Conservation (phyloP, 2,113 vertebrate genomes). For the Heterotis niloticus region DNA sequence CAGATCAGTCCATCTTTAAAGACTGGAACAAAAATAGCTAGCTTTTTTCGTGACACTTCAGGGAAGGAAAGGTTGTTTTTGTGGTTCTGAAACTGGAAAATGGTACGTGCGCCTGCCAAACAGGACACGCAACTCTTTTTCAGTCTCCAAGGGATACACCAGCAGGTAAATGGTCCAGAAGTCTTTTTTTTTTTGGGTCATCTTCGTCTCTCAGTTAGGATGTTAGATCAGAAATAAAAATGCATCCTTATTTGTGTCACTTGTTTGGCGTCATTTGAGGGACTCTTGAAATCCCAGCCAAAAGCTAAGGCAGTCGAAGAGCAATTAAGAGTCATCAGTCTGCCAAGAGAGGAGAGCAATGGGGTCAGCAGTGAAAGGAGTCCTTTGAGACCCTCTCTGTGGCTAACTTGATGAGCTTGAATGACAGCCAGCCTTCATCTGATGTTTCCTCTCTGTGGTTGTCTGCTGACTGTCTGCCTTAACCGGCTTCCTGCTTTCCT, state of each 20-base stretch:
- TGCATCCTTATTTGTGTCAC: not conserved
- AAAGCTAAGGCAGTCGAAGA: conserved; percentile 36
- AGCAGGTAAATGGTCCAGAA: too few species aligned
- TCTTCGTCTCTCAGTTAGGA: not conserved
- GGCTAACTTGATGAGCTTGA: conserved; percentile 1
- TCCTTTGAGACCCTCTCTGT: not conserved
- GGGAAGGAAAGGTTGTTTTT: not conserved
- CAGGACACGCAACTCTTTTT: not conserved
- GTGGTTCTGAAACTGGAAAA: not conserved
- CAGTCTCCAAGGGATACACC: too few species aligned
- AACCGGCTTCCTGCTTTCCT: not conserved
- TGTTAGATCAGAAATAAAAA: conserved; percentile 25
- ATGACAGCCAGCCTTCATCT: not conserved
- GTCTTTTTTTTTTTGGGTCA: too few species aligned
- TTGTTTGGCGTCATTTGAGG: conserved; percentile 36
- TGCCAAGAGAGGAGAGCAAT: conserved; percentile 32
- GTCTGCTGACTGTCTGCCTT: not conserved
- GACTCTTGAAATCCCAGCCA: conserved; percentile 45
- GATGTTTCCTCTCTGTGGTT: not conserved
- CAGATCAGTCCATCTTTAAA: not conserved
- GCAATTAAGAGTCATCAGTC: conserved; percentile 28
- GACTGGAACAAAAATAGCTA: not conserved
- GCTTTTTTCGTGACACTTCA: not conserved
- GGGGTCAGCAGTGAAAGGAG: not conserved
- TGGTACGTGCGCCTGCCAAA: not conserved